Percentiles rank a stretch among this genome's conserved stretches.
Conservation (phyloP, 2,113 vertebrate genomes). For the Actenoides hombroni region DNA sequence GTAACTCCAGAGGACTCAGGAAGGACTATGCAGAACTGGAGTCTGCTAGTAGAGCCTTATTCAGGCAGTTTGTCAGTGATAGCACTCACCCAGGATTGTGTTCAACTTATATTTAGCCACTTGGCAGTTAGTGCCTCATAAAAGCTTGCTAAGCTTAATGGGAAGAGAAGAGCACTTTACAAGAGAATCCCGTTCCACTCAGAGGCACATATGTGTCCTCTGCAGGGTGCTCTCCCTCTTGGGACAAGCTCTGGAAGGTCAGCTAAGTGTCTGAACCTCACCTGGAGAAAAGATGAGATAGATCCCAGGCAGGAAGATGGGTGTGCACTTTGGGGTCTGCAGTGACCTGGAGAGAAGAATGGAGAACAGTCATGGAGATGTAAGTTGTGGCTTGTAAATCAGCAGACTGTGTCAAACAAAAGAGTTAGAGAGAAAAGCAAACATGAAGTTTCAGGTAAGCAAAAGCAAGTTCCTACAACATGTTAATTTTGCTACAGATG, state of each 20-base stretch:
- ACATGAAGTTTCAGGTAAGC: neutral
- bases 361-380: neutral
- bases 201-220: neutral
- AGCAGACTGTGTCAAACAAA: neutral
- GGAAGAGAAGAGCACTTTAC: neutral
- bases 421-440: neutral
- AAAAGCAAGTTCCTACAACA: neutral
- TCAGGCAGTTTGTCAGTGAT: neutral
- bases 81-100: neutral
- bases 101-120: neutral
- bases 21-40: neutral
- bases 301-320: neutral
- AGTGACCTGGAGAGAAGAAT: neutral
- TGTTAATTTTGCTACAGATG: neutral
- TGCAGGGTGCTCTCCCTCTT: neutral
- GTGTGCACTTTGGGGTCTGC: neutral
- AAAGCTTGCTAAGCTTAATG: neutral
- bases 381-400: neutral
- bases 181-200: neutral
- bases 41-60: neutral
- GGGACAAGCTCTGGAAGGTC: neutral
- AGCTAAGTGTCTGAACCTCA: neutral
- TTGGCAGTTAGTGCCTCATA: neutral
- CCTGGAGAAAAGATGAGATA: neutral
- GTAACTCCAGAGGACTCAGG: neutral